These are phyloP conservation scores for Tyto alba DNA, from an alignment of 2,113 vertebrate genomes.

Conservation along the genomic window DNA sequence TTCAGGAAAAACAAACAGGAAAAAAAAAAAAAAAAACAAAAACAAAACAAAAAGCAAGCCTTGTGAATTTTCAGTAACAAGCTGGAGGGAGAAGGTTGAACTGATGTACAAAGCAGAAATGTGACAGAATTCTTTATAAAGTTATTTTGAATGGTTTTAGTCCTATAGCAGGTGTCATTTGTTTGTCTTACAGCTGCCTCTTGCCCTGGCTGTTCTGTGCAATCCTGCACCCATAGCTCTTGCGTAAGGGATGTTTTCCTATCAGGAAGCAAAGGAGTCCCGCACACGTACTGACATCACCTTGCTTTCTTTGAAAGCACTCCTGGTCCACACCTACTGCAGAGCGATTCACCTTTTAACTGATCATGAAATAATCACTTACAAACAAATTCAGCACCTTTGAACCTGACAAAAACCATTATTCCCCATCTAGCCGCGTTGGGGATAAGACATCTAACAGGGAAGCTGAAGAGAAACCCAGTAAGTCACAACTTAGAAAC, in stretches of 20 bases:
- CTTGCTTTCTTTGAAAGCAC: background rate
- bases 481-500: background rate
- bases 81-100: background rate
- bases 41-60: background rate
- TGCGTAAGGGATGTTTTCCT: background rate
- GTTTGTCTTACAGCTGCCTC: background rate
- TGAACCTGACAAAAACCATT: background rate
- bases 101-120: slow-evolving; percentile 66
- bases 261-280: background rate
- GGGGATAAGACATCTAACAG: background rate
- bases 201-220: background rate
- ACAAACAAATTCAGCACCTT: background rate
- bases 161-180: slow-evolving; percentile 30
- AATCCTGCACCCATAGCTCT: background rate
- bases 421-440: background rate
- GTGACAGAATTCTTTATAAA: slow-evolving; percentile 73
- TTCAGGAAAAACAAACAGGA: slow-evolving; percentile 13
- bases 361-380: background rate
- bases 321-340: background rate
- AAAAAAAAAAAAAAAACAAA: background rate
- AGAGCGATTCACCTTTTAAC: background rate
- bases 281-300: background rate
- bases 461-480: background rate
- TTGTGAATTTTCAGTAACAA: slow-evolving; percentile 7
- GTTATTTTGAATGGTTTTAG: slow-evolving; percentile 69